Conservation (phyloP, 2,797 vertebrate genomes). For the Botia almorhae region DNA sequence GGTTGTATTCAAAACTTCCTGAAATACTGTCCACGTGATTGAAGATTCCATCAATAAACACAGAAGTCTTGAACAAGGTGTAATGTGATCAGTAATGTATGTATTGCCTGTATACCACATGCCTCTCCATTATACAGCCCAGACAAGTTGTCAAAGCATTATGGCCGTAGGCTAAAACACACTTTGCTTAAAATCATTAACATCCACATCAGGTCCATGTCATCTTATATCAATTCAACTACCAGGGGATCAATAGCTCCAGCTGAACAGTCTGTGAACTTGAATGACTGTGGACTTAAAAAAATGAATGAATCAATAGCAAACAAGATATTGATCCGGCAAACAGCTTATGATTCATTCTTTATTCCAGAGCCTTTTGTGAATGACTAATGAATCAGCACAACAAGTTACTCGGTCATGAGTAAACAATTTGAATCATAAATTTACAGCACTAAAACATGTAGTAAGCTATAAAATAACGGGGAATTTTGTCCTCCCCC, state of each 20-base stretch:
- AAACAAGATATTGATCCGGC: constrained; percentile 50
- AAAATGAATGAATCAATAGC: constrained; percentile 53
- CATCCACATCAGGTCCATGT: constrained; percentile 25
- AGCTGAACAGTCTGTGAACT: constrained; percentile 44
- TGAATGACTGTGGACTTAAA: constrained; percentile 44
- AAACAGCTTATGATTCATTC: constrained; percentile 54
- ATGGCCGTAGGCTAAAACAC: background rate
- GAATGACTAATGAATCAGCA: constrained; percentile 47
- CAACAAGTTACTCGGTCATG: constrained; percentile 20
- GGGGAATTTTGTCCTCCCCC: background rate
- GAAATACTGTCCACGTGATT: background rate
- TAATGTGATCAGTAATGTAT: constrained; percentile 24
- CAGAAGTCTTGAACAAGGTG: background rate
- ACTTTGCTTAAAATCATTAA: constrained; percentile 24
- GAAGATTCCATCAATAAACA: background rate
- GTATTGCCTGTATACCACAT: background rate
- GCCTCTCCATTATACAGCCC: constrained; percentile 23
- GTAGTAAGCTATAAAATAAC: background rate
- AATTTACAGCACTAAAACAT: background rate
- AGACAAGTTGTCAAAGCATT: background rate
- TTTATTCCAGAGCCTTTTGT: constrained; percentile 27
- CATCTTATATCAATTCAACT: constrained; percentile 44
- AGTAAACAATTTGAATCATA: constrained; percentile 40
- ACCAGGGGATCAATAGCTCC: constrained; percentile 34
- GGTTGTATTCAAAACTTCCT: background rate